Evolutionary conservation across 2,113 vertebrate genomes (phyloP).

Genomic region (Crotophaga sulcirostris): DNA sequence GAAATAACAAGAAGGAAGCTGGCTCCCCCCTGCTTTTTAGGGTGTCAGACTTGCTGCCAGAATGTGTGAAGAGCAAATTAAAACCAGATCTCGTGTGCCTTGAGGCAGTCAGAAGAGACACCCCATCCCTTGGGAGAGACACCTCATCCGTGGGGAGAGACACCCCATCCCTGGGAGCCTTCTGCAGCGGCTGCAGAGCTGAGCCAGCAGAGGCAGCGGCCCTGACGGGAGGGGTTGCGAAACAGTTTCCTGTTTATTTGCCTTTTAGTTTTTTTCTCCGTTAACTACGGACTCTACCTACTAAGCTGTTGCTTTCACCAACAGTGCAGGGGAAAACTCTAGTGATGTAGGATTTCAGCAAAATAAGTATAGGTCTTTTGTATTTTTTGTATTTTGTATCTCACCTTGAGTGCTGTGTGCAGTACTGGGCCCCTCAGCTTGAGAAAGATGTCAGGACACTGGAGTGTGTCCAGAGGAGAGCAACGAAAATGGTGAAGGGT

Average conservation of each 20-base stretch:
- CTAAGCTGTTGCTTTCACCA: not conserved
- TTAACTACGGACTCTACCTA: accelerated
- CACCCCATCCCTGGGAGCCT: accelerated
- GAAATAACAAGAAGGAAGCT: not conserved
- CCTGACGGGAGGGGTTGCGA: not conserved
- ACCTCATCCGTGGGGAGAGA: not conserved
- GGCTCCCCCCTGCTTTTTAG: not conserved
- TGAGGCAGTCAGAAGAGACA: not conserved
- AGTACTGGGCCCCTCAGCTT: no score
- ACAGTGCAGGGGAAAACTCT: not conserved
- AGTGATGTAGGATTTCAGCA: no score
- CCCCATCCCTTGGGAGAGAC: not conserved
- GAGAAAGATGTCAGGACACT: no score
- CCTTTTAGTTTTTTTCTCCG: not conserved
- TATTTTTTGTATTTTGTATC: no score
- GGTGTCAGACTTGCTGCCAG: not conserved
- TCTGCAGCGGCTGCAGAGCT: not conserved
- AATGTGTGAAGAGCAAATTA: accelerated
- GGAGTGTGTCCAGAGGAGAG: no score
- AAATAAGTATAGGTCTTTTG: no score
- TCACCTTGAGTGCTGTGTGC: no score
- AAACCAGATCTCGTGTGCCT: not conserved
- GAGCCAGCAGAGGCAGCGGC: not conserved
- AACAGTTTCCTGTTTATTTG: constrained; percentile 50
- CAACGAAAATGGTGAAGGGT: no score